phyloP scores from a whole-genome alignment of 2,797 vertebrate genomes.

The Myotis findleyi region DNA sequence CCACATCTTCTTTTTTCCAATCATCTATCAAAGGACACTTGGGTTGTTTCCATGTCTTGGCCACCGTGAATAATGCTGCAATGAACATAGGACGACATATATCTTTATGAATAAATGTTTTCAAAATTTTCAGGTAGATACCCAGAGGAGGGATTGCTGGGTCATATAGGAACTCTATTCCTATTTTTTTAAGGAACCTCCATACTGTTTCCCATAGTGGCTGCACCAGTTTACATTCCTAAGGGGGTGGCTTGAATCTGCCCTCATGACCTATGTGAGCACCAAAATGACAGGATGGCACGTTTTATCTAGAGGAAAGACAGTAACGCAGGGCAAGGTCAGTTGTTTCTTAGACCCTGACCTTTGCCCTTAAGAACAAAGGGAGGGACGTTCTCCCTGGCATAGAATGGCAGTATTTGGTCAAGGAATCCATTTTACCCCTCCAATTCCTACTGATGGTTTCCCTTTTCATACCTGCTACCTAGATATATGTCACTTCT shows the following conservation, averaged over 20 bases:
- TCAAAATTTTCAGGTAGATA: not conserved
- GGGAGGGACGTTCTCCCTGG: not conserved
- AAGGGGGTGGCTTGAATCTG: not conserved
- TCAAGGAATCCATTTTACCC: not conserved
- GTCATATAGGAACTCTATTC: not conserved
- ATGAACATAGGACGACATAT: not conserved
- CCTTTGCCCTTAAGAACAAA: not conserved
- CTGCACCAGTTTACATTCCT: not conserved
- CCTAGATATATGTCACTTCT: conserved; percentile 1
- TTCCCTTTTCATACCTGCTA: not conserved
- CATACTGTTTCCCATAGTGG: not conserved
- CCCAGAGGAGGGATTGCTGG: not conserved
- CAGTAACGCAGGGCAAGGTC: not conserved
- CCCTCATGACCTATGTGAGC: not conserved
- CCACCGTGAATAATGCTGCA: not conserved
- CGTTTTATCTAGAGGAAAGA: not conserved
- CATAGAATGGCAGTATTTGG: not conserved
- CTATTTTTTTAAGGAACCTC: not conserved
- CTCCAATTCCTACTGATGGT: not conserved
- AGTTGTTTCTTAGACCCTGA: not conserved
- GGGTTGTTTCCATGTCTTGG: not conserved
- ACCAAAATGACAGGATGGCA: not conserved
- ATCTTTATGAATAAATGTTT: not conserved
- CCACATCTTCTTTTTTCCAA: not conserved
- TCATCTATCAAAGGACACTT: not conserved